Conservation (phyloP, 2,113 vertebrate genomes). For the Gadus macrocephalus region DNA sequence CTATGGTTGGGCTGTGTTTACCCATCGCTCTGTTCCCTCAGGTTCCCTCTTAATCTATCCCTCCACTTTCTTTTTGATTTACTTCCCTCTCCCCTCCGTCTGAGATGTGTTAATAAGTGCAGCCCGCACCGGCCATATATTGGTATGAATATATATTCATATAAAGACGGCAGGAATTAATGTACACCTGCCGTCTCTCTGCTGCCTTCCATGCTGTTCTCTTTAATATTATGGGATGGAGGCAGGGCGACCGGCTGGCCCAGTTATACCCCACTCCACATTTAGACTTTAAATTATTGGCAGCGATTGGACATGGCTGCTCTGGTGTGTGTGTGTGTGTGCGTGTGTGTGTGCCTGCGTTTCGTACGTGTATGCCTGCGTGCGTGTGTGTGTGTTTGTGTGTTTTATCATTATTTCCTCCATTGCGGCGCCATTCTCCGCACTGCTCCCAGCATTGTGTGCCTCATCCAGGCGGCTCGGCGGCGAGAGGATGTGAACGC, state of each 20-base stretch:
- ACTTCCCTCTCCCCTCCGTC: neutral
- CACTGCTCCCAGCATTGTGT: no score
- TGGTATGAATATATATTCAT: constrained; percentile 23
- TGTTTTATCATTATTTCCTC: neutral
- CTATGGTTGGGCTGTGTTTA: neutral
- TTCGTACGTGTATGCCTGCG: no score
- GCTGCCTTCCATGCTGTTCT: no score
- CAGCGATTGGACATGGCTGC: constrained; percentile 36
- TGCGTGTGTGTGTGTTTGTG: neutral
- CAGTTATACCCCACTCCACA: no score
- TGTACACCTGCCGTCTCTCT: neutral
- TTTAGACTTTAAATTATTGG: constrained; percentile 32
- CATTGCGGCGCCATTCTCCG: no score
- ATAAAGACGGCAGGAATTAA: neutral
- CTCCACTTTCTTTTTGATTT: constrained; percentile 10
- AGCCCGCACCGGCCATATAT: constrained; percentile 22
- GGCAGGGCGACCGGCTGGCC: no score
- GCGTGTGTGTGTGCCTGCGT: neutral
- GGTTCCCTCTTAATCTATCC: constrained; percentile 3
- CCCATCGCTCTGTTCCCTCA: neutral
- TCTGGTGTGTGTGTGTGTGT: neutral
- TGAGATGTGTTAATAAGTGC: constrained; percentile 29
- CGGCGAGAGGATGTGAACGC: no score
- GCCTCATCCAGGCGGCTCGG: no score
- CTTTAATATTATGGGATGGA: no score